Evolutionary conservation across 2,797 vertebrate genomes (phyloP), one percentile per base, ranked within the genome.

Genomic region (Salarias fasciatus): DNA sequence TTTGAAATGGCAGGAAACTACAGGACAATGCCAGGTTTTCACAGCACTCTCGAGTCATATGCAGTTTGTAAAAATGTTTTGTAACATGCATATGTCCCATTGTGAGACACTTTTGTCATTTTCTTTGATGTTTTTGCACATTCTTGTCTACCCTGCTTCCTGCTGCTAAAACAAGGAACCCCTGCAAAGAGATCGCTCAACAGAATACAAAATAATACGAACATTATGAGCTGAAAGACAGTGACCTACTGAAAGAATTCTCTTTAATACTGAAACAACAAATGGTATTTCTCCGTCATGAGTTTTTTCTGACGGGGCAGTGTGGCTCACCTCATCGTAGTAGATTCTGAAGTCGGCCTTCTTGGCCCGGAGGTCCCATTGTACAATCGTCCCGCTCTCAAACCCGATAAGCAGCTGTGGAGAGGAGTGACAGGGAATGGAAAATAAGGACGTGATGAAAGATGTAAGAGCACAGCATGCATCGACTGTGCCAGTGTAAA

Each of bases 331-430:
- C 95, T 99, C 97, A 85, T 98, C 97, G 33, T 99, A 99, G 88
- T 98, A 96, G 88, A 97, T 93, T 85, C 97, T 94, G 85, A 99
- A 90, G 72, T 99, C 97, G 0, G 94, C 95, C 87, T 95, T 95
- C 91, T 99, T 99, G 69, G 82, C 94, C 75, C 95, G 88, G 30
- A 99, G 91, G 76, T 99, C 97, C 97, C 97, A 99, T 74, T 98
- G 92, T 14, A 99, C 95, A 0, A 99, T 90, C 6, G 96, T 98
- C 46, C 97, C 97, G 11, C 95, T 96, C 92, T 99, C 97, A 86
- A 97, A 99, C 55, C 97, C 97, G 80, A 99, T 94, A 65, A 99
- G 93, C 40, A 99, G 87, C 97, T 99, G 79, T 24, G 79, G 40
- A 85, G 58, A 67, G 62, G 36, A 41, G 13, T 53, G 5, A 55